Evolutionary conservation across 2,113 vertebrate genomes (phyloP), one percentile per base, ranked within the genome.

Genomic region (Cynoglossus semilaevis): DNA sequence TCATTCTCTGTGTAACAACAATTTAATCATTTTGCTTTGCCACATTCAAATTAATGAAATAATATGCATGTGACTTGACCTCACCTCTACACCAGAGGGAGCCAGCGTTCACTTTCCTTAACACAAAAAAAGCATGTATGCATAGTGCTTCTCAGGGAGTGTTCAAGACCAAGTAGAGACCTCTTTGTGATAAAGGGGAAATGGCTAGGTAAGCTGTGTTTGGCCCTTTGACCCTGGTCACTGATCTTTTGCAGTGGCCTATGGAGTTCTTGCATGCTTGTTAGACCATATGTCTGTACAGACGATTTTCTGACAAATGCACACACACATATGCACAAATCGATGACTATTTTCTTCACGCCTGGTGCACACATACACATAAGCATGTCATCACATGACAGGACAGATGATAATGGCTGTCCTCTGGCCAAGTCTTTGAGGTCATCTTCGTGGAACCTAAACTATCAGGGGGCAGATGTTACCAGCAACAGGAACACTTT

Each of bases 391-490:
- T 79, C 83, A 82, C 83, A 79, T 70, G 72, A 73, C 2, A 43
- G 55, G 35, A 12, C 19, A 37, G 44, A 63, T 51, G 75, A 79
- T 85, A 82, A 88, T 80, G 29, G 43, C 67, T 63, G 13, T 80
- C 85, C 85, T 73, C 70, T 1, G 86, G 88, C 82, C n/a, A 59
- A 75, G 67, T 70, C 73, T 79, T 61, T 59, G 81, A 64, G 81
- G 79, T 80, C 77, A 72, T 74, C 72, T 61, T 59, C 76, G 71
- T 74, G 52, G 61, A 68, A 81, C 59, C n/a, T 42, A 34, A 42
- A 47, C 61, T 55, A 44, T 76, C 64, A 69, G 63, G 75, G 66
- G 71, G 70, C 82, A 88, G 84, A 88, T 90, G 79, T 83, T 83
- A 53, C 0, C 48, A 74, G 72, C 66, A 59, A 73, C 58, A 70